A percentile compares a stretch with the other conserved stretches of the same genome.
Conservation (phyloP, 2,113 vertebrate genomes). For the Elachura formosa region DNA sequence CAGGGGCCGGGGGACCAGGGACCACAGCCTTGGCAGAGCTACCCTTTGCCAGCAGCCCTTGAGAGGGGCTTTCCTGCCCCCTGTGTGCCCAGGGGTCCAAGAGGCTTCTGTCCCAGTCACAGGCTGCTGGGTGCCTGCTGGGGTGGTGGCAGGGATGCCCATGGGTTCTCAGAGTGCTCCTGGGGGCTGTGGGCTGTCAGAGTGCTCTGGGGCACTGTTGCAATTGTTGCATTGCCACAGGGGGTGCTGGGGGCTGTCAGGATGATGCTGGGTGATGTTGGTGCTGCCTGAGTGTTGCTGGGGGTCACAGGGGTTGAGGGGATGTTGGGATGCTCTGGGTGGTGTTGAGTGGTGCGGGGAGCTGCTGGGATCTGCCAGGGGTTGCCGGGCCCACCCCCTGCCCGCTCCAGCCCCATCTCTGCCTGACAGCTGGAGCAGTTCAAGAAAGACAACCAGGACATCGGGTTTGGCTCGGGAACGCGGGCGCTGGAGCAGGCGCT, state of each 20-base stretch:
- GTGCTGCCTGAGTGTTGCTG: background rate
- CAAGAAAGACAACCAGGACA: conserved; percentile 69
- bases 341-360: background rate
- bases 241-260: background rate
- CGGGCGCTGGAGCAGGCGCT: conserved; percentile 80
- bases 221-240: no score
- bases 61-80: background rate
- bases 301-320: background rate
- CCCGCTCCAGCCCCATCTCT: background rate
- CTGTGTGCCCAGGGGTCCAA: rapidly evolving
- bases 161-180: background rate
- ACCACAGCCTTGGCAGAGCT: background rate
- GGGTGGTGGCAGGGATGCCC: background rate
- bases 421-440: conserved; percentile 80
- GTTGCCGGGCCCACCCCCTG: rapidly evolving
- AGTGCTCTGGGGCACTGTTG: background rate
- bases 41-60: background rate
- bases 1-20: rapidly evolving
- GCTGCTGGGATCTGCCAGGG: background rate
- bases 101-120: background rate
- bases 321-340: background rate
- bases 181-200: background rate
- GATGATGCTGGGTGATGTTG: background rate
- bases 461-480: conserved; percentile 73
- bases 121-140: background rate